These are phyloP conservation scores for Benitochromis conjunctus DNA, from an alignment of 2,113 vertebrate genomes.

Conservation along the genomic window DNA sequence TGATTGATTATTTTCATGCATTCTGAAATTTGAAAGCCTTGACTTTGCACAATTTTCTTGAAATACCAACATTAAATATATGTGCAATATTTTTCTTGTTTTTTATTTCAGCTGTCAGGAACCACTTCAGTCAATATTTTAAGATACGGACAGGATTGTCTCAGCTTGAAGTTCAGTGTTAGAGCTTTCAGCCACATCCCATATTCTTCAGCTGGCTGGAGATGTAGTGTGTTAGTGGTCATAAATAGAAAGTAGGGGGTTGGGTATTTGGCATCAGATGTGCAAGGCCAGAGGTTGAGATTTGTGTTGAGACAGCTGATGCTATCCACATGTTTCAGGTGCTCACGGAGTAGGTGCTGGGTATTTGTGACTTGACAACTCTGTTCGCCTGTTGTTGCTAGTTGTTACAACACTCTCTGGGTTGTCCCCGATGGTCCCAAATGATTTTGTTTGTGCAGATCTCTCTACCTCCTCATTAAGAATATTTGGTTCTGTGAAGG, in stretches of 20 bases:
- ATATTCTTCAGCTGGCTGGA: background rate
- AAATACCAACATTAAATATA: background rate
- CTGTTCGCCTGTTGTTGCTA: background rate
- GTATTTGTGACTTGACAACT: background rate
- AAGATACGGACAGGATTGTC: background rate
- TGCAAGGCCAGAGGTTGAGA: background rate
- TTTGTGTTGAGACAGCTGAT: background rate
- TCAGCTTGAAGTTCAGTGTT: background rate
- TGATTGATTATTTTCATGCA: background rate
- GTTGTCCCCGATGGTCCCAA: background rate
- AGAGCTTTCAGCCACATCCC: background rate
- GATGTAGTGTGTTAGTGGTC: background rate
- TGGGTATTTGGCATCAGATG: background rate
- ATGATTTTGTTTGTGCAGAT: background rate
- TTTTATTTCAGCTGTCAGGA: background rate
- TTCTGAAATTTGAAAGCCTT: background rate
- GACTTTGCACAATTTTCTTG: accelerated
- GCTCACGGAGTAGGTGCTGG: background rate
- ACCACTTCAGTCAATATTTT: background rate
- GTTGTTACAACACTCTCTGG: background rate
- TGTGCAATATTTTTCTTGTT: background rate
- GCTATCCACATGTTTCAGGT: background rate
- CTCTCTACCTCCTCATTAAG: background rate
- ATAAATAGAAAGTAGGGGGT: background rate
- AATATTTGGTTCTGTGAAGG: background rate